Conservation (phyloP, 1,140 invertebrate species). For the Helicoverpa armigera region DNA sequence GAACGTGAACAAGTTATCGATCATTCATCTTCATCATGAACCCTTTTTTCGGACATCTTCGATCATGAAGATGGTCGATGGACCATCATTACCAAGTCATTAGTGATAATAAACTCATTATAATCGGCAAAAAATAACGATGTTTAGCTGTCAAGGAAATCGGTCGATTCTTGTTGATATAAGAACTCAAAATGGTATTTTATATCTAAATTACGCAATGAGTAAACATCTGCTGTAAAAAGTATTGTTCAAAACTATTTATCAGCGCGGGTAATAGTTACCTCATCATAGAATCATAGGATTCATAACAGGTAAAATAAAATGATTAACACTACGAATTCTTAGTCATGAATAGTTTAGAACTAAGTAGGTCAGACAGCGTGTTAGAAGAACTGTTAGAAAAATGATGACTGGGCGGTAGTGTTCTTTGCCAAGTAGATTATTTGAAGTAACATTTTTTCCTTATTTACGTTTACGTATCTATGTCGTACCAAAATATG, state of each 20-base stretch:
- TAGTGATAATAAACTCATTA: constrained; percentile 18
- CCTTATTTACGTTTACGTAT: neutral
- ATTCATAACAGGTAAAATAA: neutral
- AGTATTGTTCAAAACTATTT: neutral
- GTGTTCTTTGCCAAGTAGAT: neutral
- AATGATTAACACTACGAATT: neutral
- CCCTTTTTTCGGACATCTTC: neutral
- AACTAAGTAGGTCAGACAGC: constrained; percentile 4
- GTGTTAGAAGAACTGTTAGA: neutral
- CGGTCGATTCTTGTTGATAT: neutral
- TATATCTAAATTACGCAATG: neutral
- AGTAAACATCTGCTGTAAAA: neutral
- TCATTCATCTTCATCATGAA: neutral
- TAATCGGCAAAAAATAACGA: constrained; percentile 2
- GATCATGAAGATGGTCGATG: neutral
- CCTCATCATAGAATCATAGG: neutral
- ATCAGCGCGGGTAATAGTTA: neutral
- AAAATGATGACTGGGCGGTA: neutral
- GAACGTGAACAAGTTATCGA: neutral
- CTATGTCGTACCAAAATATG: too few relatives aligned
- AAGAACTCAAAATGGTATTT: neutral
- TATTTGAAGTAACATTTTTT: neutral
- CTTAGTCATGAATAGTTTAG: neutral
- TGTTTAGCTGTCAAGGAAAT: neutral
- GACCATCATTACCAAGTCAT: constrained; percentile 19